Conservation (phyloP, 2,113 vertebrate genomes). For the Muscicapa adusta region DNA sequence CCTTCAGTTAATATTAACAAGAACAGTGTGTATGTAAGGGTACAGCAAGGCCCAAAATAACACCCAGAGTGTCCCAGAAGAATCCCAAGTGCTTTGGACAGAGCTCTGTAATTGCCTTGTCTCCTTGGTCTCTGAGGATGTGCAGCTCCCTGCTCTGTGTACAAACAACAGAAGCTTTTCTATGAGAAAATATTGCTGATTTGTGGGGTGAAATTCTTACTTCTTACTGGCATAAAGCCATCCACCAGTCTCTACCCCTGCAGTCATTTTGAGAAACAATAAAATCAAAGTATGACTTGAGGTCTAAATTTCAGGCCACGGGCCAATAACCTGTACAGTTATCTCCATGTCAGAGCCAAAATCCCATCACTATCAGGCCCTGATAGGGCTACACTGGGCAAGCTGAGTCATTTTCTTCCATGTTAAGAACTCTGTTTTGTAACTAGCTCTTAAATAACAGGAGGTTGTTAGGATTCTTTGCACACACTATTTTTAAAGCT, state of each 20-base stretch:
- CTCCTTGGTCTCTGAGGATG: not conserved
- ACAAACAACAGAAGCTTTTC: not conserved
- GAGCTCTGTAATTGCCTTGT: not conserved
- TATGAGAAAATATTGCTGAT: not conserved
- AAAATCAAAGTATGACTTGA: not conserved
- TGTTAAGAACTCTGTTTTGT: constrained; percentile 13
- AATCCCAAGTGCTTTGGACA: not conserved
- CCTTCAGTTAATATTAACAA: not conserved
- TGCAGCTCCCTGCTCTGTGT: not conserved
- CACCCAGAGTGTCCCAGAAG: not conserved
- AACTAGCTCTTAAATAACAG: not conserved
- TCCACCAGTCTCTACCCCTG: not conserved
- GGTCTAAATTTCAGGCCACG: not conserved
- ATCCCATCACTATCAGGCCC: not conserved
- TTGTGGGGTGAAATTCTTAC: not conserved
- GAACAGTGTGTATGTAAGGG: not conserved
- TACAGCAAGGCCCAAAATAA: constrained; percentile 27
- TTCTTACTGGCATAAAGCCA: not conserved
- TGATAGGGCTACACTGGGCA: not conserved
- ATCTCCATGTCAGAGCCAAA: not conserved
- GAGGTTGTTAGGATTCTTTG: not conserved
- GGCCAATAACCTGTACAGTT: not conserved
- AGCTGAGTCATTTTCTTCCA: constrained; percentile 11
- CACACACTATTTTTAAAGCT: not conserved
- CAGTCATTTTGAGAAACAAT: not conserved